Base-by-base conservation (phyloP, 2,797 vertebrate species). In the Channallabes apus region DNA sequence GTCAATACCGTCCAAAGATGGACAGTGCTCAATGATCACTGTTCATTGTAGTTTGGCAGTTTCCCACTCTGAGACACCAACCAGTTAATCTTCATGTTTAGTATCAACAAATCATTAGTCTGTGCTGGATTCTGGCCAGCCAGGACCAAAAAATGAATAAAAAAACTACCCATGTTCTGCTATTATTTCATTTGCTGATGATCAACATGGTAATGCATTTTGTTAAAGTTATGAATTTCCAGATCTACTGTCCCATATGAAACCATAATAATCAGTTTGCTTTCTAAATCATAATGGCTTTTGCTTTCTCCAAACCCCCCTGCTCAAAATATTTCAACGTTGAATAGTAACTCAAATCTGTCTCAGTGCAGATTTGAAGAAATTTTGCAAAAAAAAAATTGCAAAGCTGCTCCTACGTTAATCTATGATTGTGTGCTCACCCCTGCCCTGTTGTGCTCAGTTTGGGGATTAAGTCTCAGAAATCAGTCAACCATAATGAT, bases 281-380 rank as follows among this genome's bases (percentile, higher is more conserved):
- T 82, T 56, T 54, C 24, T 61, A 62, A 89, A 87, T 91, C 89
- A 93, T 91, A 90, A 56, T 88, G 89, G 82, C 46, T 46, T 88
- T 68, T 85, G 12, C 35, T 2, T 77, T 76, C 54, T 67, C 64
- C 14, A 83, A 86, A 75, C 84, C 83, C 69, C 29, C 85, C 46
- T 61, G 83, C 88, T 93, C 89, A 88, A 91, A 90, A 94, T 93
- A 90, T 93, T 92, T 94, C 92, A 88, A 85, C 6, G 18, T 68
- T 89, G 86, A 90, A 90, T 86, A 85, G 76, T 84, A 90, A 88
- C 76, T 14, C 9, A 91, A 92, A 94, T 93, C 91, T 90, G 85
- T 91, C 90, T 93, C 89, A 86, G 86, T 92, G 88, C 91, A 92
- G 91, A 93, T 91, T 93, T 90, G 80, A 90, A 90, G 87, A 85